Percentiles rank a stretch among this genome's conserved stretches.
Evolutionary conservation across 1,140 invertebrate genomes (phyloP).

Genomic region (Brachystomella parvula): DNA sequence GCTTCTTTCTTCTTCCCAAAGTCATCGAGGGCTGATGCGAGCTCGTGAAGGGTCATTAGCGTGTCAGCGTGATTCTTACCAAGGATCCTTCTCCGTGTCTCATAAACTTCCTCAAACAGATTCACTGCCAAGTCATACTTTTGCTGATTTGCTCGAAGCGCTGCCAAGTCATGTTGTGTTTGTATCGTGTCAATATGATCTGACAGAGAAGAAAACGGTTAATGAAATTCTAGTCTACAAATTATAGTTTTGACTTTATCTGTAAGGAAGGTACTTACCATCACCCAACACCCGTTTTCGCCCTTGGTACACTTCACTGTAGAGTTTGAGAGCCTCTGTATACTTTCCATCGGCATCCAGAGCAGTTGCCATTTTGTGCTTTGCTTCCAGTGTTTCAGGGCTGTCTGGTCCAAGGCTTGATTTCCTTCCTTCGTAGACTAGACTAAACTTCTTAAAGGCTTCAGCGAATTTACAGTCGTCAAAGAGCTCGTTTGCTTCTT

Average conservation of each 20-base stretch:
- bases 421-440: slow-evolving; percentile 14
- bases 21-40: slow-evolving; percentile 17
- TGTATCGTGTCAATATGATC: slow-evolving; percentile 18
- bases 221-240: not conserved
- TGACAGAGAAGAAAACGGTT: not conserved
- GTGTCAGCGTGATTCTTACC: slow-evolving; percentile 22
- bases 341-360: slow-evolving; percentile 21
- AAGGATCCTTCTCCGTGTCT: slow-evolving; percentile 9
- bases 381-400: slow-evolving; percentile 19
- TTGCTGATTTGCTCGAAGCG: slow-evolving; percentile 14
- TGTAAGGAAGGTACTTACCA: slow-evolving; percentile 1
- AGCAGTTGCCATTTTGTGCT: slow-evolving; percentile 16
- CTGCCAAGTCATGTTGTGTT: slow-evolving; percentile 25
- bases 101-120: slow-evolving; percentile 24
- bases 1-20: slow-evolving; percentile 20
- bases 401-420: slow-evolving; percentile 19
- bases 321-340: slow-evolving; percentile 21
- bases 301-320: slow-evolving; percentile 19
- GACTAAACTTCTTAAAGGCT: slow-evolving; percentile 14
- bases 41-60: slow-evolving; percentile 14
- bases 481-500: slow-evolving; percentile 15
- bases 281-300: slow-evolving; percentile 17
- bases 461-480: slow-evolving; percentile 19
- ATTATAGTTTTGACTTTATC: not conserved
- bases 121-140: slow-evolving; percentile 22